A percentile compares a stretch with the other conserved stretches of the same genome.
Evolutionary conservation across 2,888 invertebrate species (phyloP).

Genomic region (Rotaria sp.): DNA sequence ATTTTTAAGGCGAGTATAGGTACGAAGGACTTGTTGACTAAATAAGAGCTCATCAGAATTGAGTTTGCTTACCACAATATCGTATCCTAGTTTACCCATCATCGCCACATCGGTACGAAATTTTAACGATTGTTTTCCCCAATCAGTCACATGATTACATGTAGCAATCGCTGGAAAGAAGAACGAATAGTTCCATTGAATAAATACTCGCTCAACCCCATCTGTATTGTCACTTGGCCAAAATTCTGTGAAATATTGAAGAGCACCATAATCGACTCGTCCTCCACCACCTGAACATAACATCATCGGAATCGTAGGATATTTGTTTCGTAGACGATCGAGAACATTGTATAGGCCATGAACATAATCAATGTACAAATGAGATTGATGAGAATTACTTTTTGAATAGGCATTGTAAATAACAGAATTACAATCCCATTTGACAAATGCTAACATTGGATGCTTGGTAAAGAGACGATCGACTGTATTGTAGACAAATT

Average conservation of each 20-base stretch:
- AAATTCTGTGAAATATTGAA: slow-evolving; percentile 4
- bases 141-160: slow-evolving; percentile 4
- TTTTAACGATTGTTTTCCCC: slow-evolving; percentile 1
- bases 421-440: slow-evolving; percentile 18
- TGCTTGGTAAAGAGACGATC: neutral
- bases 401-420: neutral
- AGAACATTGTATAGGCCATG: neutral
- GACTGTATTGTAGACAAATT: neutral
- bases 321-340: neutral
- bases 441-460: neutral
- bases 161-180: neutral
- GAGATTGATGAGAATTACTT: slow-evolving; percentile 5
- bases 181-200: slow-evolving; percentile 26
- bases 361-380: slow-evolving; percentile 1
- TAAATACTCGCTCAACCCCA: neutral
- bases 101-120: slow-evolving; percentile 9
- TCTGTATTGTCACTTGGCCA: slow-evolving; percentile 28
- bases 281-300: slow-evolving; percentile 12
- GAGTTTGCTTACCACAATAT: neutral
- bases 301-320: neutral
- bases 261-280: slow-evolving; percentile 15
- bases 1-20: neutral
- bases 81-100: slow-evolving; percentile 17
- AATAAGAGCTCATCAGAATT: neutral
- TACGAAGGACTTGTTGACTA: neutral